These are phyloP conservation scores for Alouatta palliata DNA, from an alignment of 2,113 vertebrate species.

Conservation along the genomic window DNA sequence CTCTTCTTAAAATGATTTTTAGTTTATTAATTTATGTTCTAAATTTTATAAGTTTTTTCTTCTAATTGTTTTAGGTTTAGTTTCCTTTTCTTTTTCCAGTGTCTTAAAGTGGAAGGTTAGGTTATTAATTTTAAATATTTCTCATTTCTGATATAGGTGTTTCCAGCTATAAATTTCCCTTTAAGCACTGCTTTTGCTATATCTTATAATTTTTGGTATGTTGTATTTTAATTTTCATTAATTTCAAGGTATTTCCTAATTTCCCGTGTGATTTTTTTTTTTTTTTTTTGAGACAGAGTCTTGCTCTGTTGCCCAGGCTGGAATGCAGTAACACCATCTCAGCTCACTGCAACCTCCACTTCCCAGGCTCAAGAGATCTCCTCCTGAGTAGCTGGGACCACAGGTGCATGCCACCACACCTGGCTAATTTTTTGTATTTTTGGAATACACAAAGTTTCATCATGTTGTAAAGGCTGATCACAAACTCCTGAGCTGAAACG, in stretches of 20 bases:
- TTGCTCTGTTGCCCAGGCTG: too few relatives aligned
- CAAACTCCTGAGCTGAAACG: too few relatives aligned
- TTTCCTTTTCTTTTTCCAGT: not conserved
- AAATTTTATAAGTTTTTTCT: not conserved
- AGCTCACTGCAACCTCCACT: too few relatives aligned
- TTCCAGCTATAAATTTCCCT: not conserved
- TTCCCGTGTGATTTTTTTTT: not conserved
- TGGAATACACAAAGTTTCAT: too few relatives aligned
- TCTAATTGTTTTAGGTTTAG: not conserved
- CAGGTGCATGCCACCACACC: too few relatives aligned
- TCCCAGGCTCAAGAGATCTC: too few relatives aligned
- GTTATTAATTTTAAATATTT: not conserved
- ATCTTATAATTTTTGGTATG: not conserved
- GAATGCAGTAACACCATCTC: too few relatives aligned
- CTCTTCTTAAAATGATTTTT: not conserved
- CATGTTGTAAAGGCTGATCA: too few relatives aligned
- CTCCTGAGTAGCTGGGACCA: too few relatives aligned
- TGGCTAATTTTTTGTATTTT: too few relatives aligned
- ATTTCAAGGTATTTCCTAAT: slow-evolving; percentile 3
- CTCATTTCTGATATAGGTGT: not conserved
- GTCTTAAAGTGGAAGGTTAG: not conserved
- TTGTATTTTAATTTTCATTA: slow-evolving; percentile 23
- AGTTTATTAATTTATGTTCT: not conserved
- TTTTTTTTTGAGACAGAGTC: too few relatives aligned
- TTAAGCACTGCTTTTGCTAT: not conserved